Evolutionary conservation across 2,888 invertebrate genomes (phyloP), one percentile per base, ranked within the genome.

Genomic region (Pheosia tremula): DNA sequence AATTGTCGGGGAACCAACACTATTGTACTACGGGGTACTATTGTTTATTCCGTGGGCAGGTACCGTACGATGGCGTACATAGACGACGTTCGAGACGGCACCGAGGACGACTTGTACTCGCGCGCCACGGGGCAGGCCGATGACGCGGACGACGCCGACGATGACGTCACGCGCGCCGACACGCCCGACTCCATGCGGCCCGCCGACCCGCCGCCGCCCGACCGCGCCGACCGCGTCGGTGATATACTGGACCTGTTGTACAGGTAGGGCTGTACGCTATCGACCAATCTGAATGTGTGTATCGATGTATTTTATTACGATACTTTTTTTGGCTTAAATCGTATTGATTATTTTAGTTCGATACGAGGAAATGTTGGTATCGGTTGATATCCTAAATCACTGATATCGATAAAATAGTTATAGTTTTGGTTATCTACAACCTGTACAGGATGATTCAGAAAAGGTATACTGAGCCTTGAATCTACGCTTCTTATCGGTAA

Each of bases 21-120:
- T n/a, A n/a, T n/a, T n/a, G n/a, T n/a, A n/a, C n/a, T n/a, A n/a
- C n/a, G n/a, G n/a, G 3, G 47, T 47, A 47, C 47, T 47, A 47
- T 47, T 47, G n/a, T 8, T 47, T 10, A 11, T 47, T 11, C 11
- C n/a, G n/a, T 47, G 47, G 37, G 5, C 39, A 56, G 56, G 94
- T 96, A 95, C 88, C 95, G 95, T 38, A 90, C 90, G 56, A 87
- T 94, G 87, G 86, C 89, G 72, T 94, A 78, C 77, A 94, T 94
- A 63, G 94, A 94, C 78, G 93, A 93, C 80, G 84, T 90, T 56
- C 79, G 81, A 37, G 88, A 85, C n/a, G 91, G 89, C 24, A 86
- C 89, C 6, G 93, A 92, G 66, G 86, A 92, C 77, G 93, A 94
- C 70, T 70, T 93, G 66, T 91, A 93, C 74, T 72, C 86, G 60